These are phyloP conservation scores for Eupithecia inturbata DNA, from an alignment of 2,888 invertebrate species.

Conservation along the genomic window DNA sequence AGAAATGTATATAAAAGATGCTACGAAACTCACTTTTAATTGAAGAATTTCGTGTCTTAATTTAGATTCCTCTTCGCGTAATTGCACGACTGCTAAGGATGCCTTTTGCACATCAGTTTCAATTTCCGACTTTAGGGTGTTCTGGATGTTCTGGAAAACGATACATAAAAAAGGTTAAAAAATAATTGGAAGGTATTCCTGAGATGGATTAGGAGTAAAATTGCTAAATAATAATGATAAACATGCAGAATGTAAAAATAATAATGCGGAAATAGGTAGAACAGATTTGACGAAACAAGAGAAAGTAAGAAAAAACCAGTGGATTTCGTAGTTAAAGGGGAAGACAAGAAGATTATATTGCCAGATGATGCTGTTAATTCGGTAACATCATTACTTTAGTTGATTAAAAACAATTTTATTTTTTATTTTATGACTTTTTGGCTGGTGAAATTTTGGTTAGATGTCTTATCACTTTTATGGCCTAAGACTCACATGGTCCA, in stretches of 20 bases:
- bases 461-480: neutral
- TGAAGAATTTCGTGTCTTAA: constrained; percentile 93
- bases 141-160: constrained; percentile 68
- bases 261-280: constrained; percentile 15
- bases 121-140: constrained; percentile 72
- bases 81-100: constrained; percentile 88
- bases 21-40: constrained; percentile 87
- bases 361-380: neutral
- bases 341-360: neutral
- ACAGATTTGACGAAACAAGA: neutral
- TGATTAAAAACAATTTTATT: neutral
- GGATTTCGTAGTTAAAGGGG: neutral
- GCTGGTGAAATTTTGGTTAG: neutral
- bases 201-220: constrained; percentile 3
- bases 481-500: neutral
- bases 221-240: constrained; percentile 20
- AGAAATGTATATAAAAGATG: neutral
- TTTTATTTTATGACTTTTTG: neutral
- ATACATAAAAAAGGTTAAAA: constrained; percentile 51
- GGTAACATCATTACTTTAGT: neutral
- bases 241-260: constrained; percentile 51
- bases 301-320: constrained; percentile 3
- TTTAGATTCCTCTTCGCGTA: constrained; percentile 91
- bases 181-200: constrained; percentile 33
- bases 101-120: constrained; percentile 86